Base-by-base conservation (phyloP, 2,888 invertebrate species). In the Ligdia adustata region DNA sequence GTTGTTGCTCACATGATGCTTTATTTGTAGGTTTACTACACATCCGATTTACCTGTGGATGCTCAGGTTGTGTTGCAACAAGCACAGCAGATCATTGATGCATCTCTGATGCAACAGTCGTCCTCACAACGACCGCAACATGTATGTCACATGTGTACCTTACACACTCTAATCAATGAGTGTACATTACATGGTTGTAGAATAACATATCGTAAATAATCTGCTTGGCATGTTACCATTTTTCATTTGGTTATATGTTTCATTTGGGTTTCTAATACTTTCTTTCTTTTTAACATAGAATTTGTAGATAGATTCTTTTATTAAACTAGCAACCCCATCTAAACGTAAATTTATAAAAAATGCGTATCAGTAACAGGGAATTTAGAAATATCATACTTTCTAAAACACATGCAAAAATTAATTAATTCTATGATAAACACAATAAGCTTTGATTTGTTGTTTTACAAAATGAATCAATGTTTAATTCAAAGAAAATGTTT, bases 1-100 rank as follows among this genome's bases (percentile, higher is more conserved):
- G n/a, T n/a, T 24, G 9, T 29, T 32, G 34, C 27, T 48, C 39
- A 54, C 43, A 49, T 65, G 66, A 63, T 64, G 81, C n/a, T 88
- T 89, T 86, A 85, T 88, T 89, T 87, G 80, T 89, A 91, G 91
- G 91, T 91, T 75, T 90, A 89, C 89, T 91, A 91, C 89, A 86
- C 90, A 69, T 90, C 90, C 72, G 89, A 90, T 79, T 82, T 90
- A 73, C 88, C 90, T 65, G 86, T 87, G 84, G 90, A 90, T 74
- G 84, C 89, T 75, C 91, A 91, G 82, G 89, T 90, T 79, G 90
- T 90, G 63, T 90, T 91, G 76, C 91, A 91, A 82, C 91, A 91
- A 66, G 84, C 88, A 64, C 91, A 91, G 78, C 91, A 91, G 79
- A 87, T 90, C 75, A 89, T 91, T 82, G 91, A 91, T 75, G 86